Evolutionary conservation across 2,797 vertebrate genomes (phyloP), one percentile per base, ranked within the genome.

Genomic region (Enteromius thamalakanensis): DNA sequence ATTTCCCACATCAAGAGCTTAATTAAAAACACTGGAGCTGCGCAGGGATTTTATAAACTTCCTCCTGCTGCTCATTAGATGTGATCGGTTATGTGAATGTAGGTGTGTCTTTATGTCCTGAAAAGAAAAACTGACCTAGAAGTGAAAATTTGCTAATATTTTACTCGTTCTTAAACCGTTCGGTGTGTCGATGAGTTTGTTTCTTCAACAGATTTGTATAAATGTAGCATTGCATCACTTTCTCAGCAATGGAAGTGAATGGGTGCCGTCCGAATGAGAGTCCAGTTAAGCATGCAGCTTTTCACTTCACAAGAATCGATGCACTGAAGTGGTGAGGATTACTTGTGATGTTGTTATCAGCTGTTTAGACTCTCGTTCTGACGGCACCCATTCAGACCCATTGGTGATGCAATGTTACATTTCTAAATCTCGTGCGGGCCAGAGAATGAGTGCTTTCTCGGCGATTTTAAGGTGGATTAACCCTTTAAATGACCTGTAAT

Each of bases 1-100:
- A 70, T 67, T 68, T 75, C 55, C 77, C 62, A 45, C 83, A 79
- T 79, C 83, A 84, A 55, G 65, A 68, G 51, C 32, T 47, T 23
- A 19, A 29, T 72, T 37, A 60, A 21, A 83, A 78, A 71, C 34
- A 42, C 34, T 29, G 51, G 40, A 69, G 64, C 53, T 78, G 15
- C 3, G 47, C 49, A 14, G 65, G 45, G 69, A 26, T 64, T 84
- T 79, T 79, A 74, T 77, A 26, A 51, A 64, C 76, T 84, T 71
- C 75, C 67, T 79, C 34, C 40, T 58, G 64, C 58, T 51, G 51
- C 55, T 62, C 3, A 23, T 55, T 53, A 65, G 34, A 32, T 47
- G 53, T 67, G 60, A 69, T 40, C 3, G 32, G 23, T n/a, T 42
- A 9, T 70, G 40, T 37, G 62, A 32, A 32, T 32, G 29, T 32